Base-by-base conservation (phyloP, 2,888 invertebrate species). In the Dynastes grantii region DNA sequence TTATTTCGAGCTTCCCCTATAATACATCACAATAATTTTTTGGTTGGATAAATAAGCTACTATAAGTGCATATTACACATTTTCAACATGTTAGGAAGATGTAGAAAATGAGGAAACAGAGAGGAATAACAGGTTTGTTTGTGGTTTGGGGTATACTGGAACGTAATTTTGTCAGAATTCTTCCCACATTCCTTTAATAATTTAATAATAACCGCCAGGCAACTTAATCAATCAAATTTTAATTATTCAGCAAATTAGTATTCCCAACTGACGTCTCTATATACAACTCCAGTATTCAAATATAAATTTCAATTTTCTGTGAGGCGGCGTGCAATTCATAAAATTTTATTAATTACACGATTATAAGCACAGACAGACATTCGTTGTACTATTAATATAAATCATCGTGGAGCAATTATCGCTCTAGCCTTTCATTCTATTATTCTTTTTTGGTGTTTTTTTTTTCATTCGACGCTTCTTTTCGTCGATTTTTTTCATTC, bases 151-250 rank as follows among this genome's bases (percentile, higher is more conserved):
- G 53, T 55, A 22, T 16, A 22, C 2, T 22, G 55, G 22, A 27
- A 22, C 27, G 55, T 55, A 55, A 55, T 55, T 55, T 55, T 6
- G 22, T 55, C 55, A 22, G 9, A 8, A 29, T 63, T 63, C 27
- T 61, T 32, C 29, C 29, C 32, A 11, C 63, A 75, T 58, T 61
- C 13, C 29, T 6, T 75, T 61, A 61, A 63, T 75, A 75, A 75
- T 75, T 75, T 75, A 75, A 75, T 73, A 73, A 73, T 75, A 61
- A 75, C 61, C 27, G 61, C 61, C 73, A 29, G 61, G n/a, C 61
- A 61, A 75, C 73, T 75, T 75, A 75, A 75, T 75, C 73, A 75
- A 75, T 75, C 73, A 76, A 76, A 76, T 65, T 76, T 65, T 76
- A 76, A 67, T 76, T 76, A 67, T 67, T 67, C 65, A 55, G 29